Base-by-base conservation (phyloP, 2,113 vertebrate genomes). In the mouse (Mus musculus) region DNA sequence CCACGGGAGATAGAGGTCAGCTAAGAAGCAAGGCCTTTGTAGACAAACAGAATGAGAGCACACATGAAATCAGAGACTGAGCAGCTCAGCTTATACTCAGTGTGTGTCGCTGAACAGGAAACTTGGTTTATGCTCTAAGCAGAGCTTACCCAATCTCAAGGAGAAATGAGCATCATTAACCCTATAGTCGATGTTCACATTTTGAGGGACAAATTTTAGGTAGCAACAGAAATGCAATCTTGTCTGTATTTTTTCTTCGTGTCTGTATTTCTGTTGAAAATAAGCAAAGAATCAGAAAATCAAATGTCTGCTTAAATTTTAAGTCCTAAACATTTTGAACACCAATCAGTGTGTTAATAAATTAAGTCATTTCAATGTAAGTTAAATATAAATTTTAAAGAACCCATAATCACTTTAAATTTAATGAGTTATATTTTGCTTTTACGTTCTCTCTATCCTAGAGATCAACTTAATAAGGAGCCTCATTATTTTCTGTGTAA, bases 1-100 rank as follows among this genome's bases (percentile, higher is more conserved):
- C 11, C 22, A 5, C 3, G 12, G 36, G 19, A 1, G 0, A n/a
- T 36, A 24, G 17, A 80, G 46, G 1, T 17, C 14, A 52, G 3
- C 46, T 52, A 52, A 28, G 75, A 26, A 77, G 28, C 46, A 33
- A 77, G 30, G 30, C 17, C 2, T 56, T 56, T 36, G 1, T 22
- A 20, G 36, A 12, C 39, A 73, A 39, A 80, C 49, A 80, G 52
- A 56, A 56, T 80, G 17, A 56, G 12, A 19, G 4, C 4, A 5
- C 17, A 80, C 13, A 14, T 69, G 67, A 69, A 69, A 69, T 36
- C 30, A 30, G 59, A 61, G 59, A 61, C 19, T 61, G 20, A 61
- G 1, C 67, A 33, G 67, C 30, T 33, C 67, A 33, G 5, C 12
- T 30, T 69, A 5, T 69, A 14, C 67, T 33, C 30, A 69, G 28